Evolutionary conservation across 2,113 vertebrate species (phyloP).

Genomic region (Megaptera novaeangliae): DNA sequence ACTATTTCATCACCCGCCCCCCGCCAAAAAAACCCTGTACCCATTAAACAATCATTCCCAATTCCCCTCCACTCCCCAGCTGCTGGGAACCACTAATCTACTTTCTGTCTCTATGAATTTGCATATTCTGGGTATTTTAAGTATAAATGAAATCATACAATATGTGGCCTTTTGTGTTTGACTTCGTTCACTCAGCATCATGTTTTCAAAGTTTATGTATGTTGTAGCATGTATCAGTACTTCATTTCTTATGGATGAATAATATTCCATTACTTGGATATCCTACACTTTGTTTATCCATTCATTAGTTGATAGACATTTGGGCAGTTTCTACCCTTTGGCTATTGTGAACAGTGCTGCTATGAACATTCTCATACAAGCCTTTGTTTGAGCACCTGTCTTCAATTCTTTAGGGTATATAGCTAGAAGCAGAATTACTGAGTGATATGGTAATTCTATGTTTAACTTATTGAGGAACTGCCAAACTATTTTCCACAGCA

Average conservation of each 20-base stretch:
- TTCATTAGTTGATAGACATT: not conserved
- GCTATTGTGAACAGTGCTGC: not conserved
- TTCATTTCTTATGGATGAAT: not conserved
- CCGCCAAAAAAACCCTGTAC: not conserved
- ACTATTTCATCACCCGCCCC: not conserved
- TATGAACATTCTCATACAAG: not conserved
- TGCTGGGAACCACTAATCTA: not conserved
- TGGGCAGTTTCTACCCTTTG: not conserved
- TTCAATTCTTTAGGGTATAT: not conserved
- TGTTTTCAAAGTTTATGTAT: not conserved
- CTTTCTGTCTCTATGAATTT: not conserved
- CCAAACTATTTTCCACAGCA: not conserved
- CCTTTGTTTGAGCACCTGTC: not conserved
- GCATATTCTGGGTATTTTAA: not conserved
- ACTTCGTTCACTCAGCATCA: not conserved
- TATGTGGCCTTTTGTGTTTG: not conserved
- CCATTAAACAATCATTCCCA: not conserved
- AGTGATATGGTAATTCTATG: not conserved
- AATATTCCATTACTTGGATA: not conserved
- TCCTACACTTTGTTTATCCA: not conserved
- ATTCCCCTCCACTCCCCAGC: not conserved
- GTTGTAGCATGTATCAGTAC: not conserved
- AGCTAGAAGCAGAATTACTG: not conserved
- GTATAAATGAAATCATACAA: not conserved
- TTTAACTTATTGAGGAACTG: slow-evolving; percentile 3